Evolutionary conservation across 2,113 vertebrate genomes (phyloP), one percentile per base, ranked within the genome.

Genomic region (Sinocyclocheilus rhinocerous): DNA sequence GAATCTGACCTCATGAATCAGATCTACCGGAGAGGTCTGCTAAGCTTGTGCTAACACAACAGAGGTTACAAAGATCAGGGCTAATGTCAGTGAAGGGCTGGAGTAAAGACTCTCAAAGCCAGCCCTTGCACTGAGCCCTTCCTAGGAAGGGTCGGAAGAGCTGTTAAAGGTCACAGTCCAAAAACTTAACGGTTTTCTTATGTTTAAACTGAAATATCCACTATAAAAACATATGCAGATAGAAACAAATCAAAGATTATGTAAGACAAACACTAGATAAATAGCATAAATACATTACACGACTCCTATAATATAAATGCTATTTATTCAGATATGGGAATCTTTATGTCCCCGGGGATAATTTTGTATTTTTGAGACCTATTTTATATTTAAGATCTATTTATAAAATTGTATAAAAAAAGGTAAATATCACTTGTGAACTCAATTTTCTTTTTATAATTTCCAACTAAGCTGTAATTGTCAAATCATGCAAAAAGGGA

Each of bases 21-120:
- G 18, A 20, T 72, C 26, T 63, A 36, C 73, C 8, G 10, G 59
- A 87, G 76, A 26, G 81, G 76, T 79, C 75, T 84, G 48, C 69
- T 85, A 42, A 89, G 26, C 78, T 16, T 61, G 16, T 69, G 59
- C 18, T 59, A 69, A 52, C 83, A 85, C 79, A 87, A 77, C 82
- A 82, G 24, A 65, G 67, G 76, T 88, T 85, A 76, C 59, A 89
- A 77, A 76, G 86, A 84, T 84, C 81, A 85, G 57, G 72, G 57
- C 36, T 55, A 48, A 29, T 33, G 73, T 79, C 69, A 86, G 65
- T 29, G 6, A 81, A 84, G 77, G 57, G 76, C 70, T 22, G 48
- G 50, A 78, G 59, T 18, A 24, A 39, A 63, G 57, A 45, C n/a
- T 76, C 15, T 76, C 15, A 50, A 52, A 24, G 10, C n/a, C 39